Evolutionary conservation across 2,888 invertebrate genomes (phyloP).

Genomic region (Crioceris asparagi): DNA sequence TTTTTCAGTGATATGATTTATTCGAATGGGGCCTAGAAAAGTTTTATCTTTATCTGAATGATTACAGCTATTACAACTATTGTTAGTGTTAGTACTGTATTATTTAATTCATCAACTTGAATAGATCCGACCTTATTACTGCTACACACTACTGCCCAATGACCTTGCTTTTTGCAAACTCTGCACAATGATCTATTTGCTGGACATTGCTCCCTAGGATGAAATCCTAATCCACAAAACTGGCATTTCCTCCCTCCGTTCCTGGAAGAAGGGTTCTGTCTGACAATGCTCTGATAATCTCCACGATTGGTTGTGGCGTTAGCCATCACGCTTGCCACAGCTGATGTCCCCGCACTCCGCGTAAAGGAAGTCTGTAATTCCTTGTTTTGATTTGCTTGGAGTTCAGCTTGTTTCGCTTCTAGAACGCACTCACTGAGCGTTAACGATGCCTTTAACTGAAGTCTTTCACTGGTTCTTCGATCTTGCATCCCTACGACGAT

Average conservation of each 20-base stretch:
- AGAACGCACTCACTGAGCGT: conserved; percentile 7
- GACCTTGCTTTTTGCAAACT: conserved; percentile 9
- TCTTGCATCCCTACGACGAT: conserved; percentile 24
- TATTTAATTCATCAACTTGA: conserved; percentile 4
- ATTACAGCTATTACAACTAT: neutral
- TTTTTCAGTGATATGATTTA: conserved; percentile 3
- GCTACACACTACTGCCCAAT: conserved; percentile 8
- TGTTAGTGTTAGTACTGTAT: neutral
- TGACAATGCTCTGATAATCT: neutral
- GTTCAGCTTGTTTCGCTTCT: conserved; percentile 12
- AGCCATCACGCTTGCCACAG: neutral
- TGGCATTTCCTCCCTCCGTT: too few relatives aligned
- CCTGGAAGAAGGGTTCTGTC: neutral
- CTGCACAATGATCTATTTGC: conserved; percentile 9
- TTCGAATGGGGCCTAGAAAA: conserved; percentile 4
- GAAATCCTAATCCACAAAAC: conserved; percentile 6
- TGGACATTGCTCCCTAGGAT: conserved; percentile 10
- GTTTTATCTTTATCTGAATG: neutral
- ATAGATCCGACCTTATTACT: conserved; percentile 7
- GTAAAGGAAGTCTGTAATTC: conserved; percentile 1
- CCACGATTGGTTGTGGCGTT: neutral
- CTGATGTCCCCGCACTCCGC: neutral
- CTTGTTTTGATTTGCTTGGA: conserved; percentile 10
- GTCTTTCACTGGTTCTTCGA: conserved; percentile 15
- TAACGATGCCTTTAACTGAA: conserved; percentile 11